Evolutionary conservation across 2,888 invertebrate genomes (phyloP), one percentile per base, ranked within the genome.

Genomic region (Hydropsyche betteni): DNA sequence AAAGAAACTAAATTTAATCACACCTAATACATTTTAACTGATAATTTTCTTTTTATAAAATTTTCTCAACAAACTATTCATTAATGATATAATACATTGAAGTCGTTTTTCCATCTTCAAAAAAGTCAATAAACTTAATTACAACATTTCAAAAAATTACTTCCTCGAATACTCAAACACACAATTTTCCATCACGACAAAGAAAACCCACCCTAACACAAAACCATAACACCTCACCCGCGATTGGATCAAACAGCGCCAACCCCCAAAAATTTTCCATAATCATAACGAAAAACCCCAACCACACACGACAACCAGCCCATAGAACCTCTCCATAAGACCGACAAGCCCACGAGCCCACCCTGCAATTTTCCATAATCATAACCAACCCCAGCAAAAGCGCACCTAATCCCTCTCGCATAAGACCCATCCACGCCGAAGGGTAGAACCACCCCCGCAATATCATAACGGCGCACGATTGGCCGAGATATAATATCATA

Each of bases 401-500:
- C 4, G 58, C 14, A 14, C 58, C 8, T 24, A 58, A 16, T 16
- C 14, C 24, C 14, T 8, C 58, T 2, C 58, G 4, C 58, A 58
- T 24, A 58, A 58, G 58, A 16, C 0, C 8, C 16, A 24, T 16
- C 8, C 14, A 24, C 53, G 24, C 24, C 16, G 4, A 58, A 58
- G 8, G 24, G 24, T 8, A 24, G 24, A 24, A 16, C 24, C 8
- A 8, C 3, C 58, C 16, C 24, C 58, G 14, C 58, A 55, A 55
- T 55, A 55, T 55, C 55, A 55, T 55, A 55, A 55, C 55, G 55
- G 5, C 6, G 0, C 4, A 58, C 55, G 61, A 55, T 55, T 55
- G 55, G 55, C 16, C 55, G 55, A 55, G 87, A 89, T 89, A 89
- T 89, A 88, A 90, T 89, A 89, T 89, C 89, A 90, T 89, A 89